Evolutionary conservation across 1,140 invertebrate genomes (phyloP), one percentile per base, ranked within the genome.

Genomic region (Lethrus apterus): DNA sequence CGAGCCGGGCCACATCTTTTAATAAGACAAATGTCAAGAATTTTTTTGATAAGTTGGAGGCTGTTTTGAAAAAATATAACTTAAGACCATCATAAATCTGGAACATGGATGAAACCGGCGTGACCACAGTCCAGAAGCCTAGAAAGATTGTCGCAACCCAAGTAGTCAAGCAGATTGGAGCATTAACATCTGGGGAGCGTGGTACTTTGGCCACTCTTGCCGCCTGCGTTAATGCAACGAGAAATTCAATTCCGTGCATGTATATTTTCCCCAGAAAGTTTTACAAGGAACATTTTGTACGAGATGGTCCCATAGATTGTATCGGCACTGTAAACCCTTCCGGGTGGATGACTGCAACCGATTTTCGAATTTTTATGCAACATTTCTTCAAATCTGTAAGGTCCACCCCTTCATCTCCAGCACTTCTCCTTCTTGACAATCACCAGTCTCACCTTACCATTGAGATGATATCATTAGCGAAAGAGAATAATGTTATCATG

Each of bases 321-420:
- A n/a, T n/a, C n/a, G 68, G 65, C 29, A 45, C 44, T 47, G 62
- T 50, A 24, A 67, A 69, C 57, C 40, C 56, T 4, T 64, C 62
- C 18, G 66, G 64, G 2, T 68, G 66, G 65, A 68, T 68, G 62
- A 42, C 66, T 61, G 36, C 51, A n/a, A n/a, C n/a, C n/a, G n/a
- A n/a, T n/a, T n/a, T n/a, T n/a, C n/a, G n/a, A n/a, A n/a, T n/a
- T n/a, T n/a, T n/a, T n/a, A n/a, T n/a, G n/a, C n/a, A n/a, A n/a
- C n/a, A n/a, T n/a, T n/a, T n/a, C n/a, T n/a, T 66, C 1, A 15
- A 66, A 23, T 65, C 62, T 47, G 32, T 60, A 49, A 59, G 54
- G 49, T 29, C 54, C 48, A 46, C 54, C 5, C 56, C 54, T 45
- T 34, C 34, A 14, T 59, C 58, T 35, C 13, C 17, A 17, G 36